A percentile compares a stretch with the other conserved stretches of the same genome.
These are phyloP conservation scores for Apodemia zela DNA, from an alignment of 2,888 invertebrate genomes.

Conservation along the genomic window DNA sequence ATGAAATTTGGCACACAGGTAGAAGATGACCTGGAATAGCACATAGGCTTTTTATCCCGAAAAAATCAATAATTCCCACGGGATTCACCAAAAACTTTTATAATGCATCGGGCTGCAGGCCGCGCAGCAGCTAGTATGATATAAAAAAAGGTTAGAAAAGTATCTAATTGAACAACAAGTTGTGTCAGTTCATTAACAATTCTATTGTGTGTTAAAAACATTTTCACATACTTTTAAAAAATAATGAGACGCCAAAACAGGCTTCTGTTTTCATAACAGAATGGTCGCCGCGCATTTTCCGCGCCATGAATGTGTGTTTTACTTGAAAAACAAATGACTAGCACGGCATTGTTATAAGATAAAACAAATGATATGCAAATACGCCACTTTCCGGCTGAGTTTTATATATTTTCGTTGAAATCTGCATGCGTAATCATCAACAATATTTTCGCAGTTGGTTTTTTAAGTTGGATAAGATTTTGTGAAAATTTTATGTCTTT, in stretches of 20 bases:
- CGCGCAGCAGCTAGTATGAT: no score
- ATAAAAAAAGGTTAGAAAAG: not conserved
- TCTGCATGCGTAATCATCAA: slow-evolving; percentile 13
- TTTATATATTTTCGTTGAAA: slow-evolving; percentile 15
- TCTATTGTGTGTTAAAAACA: not conserved
- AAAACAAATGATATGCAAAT: slow-evolving; percentile 32
- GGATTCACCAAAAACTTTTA: no score
- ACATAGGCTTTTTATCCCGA: no score
- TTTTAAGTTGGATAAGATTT: slow-evolving; percentile 9
- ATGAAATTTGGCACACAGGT: no score
- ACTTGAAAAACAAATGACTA: slow-evolving; percentile 26
- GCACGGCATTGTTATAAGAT: slow-evolving; percentile 28
- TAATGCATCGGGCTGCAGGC: no score
- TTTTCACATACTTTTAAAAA: slow-evolving; percentile 11
- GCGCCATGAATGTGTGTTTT: slow-evolving; percentile 25
- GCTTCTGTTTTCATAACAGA: not conserved
- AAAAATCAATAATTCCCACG: no score
- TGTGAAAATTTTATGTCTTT: slow-evolving; percentile 1
- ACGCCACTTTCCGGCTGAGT: slow-evolving; percentile 21
- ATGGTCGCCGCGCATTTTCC: slow-evolving; percentile 9
- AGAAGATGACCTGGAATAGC: no score
- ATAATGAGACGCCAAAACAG: slow-evolving; percentile 11
- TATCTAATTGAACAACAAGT: not conserved
- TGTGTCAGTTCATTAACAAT: slow-evolving; percentile 5
- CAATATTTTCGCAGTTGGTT: slow-evolving; percentile 15